phyloP scores from a whole-genome alignment of 2,797 vertebrate genomes.

The Amniataba percoides region DNA sequence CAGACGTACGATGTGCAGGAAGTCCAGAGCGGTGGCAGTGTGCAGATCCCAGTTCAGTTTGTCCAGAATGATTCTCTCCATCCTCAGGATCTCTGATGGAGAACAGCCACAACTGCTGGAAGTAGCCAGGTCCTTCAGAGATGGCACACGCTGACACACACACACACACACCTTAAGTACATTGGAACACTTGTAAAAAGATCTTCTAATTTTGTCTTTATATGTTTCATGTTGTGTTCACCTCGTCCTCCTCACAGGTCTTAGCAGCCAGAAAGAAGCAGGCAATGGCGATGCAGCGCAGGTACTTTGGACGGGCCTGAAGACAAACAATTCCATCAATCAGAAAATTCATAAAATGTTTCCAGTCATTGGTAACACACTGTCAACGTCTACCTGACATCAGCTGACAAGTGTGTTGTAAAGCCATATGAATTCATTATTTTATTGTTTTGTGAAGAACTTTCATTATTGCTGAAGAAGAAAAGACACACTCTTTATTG shows the following conservation, averaged over 20 bases:
- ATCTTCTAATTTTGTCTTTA: too few relatives aligned
- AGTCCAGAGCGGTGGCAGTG: conserved; percentile 94
- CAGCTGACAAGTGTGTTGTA: neutral
- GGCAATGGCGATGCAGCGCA: conserved; percentile 97
- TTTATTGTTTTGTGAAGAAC: neutral
- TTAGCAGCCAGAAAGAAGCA: conserved; percentile 97
- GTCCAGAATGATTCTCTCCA: conserved; percentile 98
- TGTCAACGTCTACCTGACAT: neutral
- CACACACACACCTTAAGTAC: conserved; percentile 1
- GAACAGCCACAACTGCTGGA: conserved; percentile 96
- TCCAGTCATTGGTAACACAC: neutral
- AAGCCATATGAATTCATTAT: neutral
- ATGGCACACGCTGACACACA: conserved; percentile 89
- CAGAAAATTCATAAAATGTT: neutral
- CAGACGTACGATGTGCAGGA: conserved; percentile 94
- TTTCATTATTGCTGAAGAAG: neutral
- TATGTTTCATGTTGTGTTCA: conserved; percentile 66
- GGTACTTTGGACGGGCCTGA: conserved; percentile 96
- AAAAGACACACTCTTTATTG: too few relatives aligned
- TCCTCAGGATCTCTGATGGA: conserved; percentile 94
- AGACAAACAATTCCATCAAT: conserved; percentile 18
- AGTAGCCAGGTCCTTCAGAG: conserved; percentile 90
- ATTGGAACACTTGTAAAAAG: neutral
- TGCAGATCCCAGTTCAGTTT: conserved; percentile 98
- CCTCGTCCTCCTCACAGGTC: conserved; percentile 97